These are phyloP conservation scores for Augochlora pura DNA, from an alignment of 1,140 invertebrate species.

Conservation along the genomic window DNA sequence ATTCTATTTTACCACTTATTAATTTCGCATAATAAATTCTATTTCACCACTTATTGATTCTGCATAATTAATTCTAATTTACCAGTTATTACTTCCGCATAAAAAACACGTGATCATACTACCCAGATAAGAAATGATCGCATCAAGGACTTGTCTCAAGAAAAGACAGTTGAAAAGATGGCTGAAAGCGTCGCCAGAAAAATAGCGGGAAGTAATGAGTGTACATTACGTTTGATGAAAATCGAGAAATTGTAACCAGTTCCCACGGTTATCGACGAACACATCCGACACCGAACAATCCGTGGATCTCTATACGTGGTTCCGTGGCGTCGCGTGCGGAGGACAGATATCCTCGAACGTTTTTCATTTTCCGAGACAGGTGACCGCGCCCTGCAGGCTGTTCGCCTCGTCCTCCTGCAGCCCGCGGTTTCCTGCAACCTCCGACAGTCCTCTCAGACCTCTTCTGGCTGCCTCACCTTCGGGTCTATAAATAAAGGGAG, in stretches of 20 bases:
- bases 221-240: not conserved
- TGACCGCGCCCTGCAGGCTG: not conserved
- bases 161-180: too few species aligned
- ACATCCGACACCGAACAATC: conserved; percentile 4
- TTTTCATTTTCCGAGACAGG: conserved; percentile 54
- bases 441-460: conserved; percentile 15
- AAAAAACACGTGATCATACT: too few species aligned
- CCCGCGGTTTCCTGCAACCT: conserved; percentile 45
- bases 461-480: conserved; percentile 43
- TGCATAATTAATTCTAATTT: too few species aligned
- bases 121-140: too few species aligned
- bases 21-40: too few species aligned
- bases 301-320: conserved; percentile 33
- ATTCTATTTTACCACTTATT: too few species aligned
- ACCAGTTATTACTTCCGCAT: too few species aligned
- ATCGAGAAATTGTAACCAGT: not conserved
- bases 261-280: not conserved
- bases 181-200: too few species aligned
- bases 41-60: too few species aligned
- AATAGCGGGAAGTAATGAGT: too few species aligned
- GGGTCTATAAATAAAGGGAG: conserved; percentile 67
- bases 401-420: conserved; percentile 50
- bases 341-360: conserved; percentile 18
- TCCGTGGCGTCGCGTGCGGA: conserved; percentile 18
- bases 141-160: too few species aligned